Conservation (phyloP, 2,113 vertebrate genomes). For the Scophthalmus maximus region DNA sequence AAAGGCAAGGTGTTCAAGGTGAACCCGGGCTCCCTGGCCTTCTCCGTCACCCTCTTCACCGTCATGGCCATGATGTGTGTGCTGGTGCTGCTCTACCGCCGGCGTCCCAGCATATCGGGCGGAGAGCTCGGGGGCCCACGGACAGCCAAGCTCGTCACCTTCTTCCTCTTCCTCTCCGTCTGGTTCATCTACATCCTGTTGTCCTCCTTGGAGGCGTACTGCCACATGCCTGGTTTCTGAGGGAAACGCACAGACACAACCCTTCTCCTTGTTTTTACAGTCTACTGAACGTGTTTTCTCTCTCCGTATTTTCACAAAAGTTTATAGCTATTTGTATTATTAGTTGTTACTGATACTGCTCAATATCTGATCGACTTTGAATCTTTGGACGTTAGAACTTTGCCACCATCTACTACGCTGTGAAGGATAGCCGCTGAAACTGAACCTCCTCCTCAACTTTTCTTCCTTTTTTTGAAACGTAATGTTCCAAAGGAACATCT, state of each 20-base stretch:
- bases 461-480: slow-evolving; percentile 29
- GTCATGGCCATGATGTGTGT: slow-evolving; percentile 80
- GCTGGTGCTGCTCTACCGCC: slow-evolving; percentile 83
- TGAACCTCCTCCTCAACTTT: slow-evolving; percentile 19
- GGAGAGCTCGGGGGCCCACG: slow-evolving; percentile 88
- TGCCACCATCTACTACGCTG: slow-evolving; percentile 62
- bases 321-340: slow-evolving; percentile 79
- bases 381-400: slow-evolving; percentile 62
- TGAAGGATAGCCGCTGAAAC: slow-evolving; percentile 60
- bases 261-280: slow-evolving; percentile 64
- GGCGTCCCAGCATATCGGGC: slow-evolving; percentile 76
- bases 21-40: slow-evolving; percentile 85
- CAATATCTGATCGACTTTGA: slow-evolving; percentile 66
- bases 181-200: slow-evolving; percentile 88
- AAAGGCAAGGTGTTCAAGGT: slow-evolving; percentile 82
- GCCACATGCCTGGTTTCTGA: slow-evolving; percentile 85
- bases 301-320: slow-evolving; percentile 68
- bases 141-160: slow-evolving; percentile 84
- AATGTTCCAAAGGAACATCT: slow-evolving; percentile 17
- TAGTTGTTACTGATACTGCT: slow-evolving; percentile 66
- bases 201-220: slow-evolving; percentile 86
- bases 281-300: slow-evolving; percentile 60
- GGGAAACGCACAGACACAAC: slow-evolving; percentile 37
- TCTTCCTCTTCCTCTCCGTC: slow-evolving; percentile 79
- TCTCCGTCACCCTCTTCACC: slow-evolving; percentile 88